Conservation (phyloP, 2,797 vertebrate species). For the Anguilla marmorata region DNA sequence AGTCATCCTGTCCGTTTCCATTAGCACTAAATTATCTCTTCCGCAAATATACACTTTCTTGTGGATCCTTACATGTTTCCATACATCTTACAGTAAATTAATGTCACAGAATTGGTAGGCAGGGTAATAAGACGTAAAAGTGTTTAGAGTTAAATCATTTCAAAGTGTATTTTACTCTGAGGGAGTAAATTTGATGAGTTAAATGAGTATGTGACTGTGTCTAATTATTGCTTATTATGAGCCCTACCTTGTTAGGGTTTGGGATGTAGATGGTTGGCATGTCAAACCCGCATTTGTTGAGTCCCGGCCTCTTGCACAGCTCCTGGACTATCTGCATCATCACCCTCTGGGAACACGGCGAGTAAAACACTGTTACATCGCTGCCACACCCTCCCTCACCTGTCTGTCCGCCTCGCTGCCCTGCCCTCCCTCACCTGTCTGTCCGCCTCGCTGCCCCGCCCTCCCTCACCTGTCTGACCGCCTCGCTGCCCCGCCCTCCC, state of each 20-base stretch:
- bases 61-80: background rate
- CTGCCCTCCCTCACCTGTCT: background rate
- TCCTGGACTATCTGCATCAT: constrained; percentile 90
- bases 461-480: constrained; percentile 76
- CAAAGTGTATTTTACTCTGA: no score
- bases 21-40: background rate
- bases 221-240: background rate
- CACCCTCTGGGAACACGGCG: constrained; percentile 69
- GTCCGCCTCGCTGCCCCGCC: no score
- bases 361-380: background rate
- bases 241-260: constrained; percentile 76
- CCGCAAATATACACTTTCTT: background rate
- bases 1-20: background rate
- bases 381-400: no score
- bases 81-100: background rate
- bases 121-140: background rate
- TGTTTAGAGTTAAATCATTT: background rate
- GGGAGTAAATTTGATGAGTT: background rate
- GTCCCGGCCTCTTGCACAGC: constrained; percentile 81
- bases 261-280: constrained; percentile 86
- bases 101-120: background rate
- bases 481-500: constrained; percentile 72
- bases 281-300: constrained; percentile 88
- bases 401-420: background rate
- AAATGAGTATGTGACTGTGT: background rate